Evolutionary conservation across 2,888 invertebrate genomes (phyloP).

Genomic region (Lasius fuliginosus): DNA sequence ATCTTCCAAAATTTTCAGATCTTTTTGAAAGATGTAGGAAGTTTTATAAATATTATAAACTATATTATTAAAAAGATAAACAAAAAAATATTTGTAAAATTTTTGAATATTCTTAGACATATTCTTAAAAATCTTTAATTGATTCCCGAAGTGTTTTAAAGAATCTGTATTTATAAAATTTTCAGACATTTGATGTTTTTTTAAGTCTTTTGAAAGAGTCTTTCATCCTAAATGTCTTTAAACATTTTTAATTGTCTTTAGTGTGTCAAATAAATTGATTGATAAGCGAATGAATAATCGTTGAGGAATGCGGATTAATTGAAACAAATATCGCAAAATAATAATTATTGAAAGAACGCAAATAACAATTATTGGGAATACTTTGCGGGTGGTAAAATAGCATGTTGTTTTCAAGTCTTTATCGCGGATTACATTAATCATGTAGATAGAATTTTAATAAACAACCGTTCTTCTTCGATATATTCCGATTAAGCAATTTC

Average conservation of each 20-base stretch:
- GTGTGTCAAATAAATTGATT: neutral
- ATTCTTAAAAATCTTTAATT: neutral
- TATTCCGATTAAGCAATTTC: neutral
- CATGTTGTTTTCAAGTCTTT: constrained; percentile 46
- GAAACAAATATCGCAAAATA: constrained; percentile 36
- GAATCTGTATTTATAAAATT: neutral
- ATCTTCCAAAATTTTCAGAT: neutral
- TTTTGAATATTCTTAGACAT: neutral
- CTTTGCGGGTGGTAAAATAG: constrained; percentile 64
- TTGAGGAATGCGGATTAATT: constrained; percentile 22
- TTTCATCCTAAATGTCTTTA: neutral
- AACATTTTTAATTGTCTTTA: neutral
- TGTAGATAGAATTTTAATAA: constrained; percentile 57
- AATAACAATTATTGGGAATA: constrained; percentile 61
- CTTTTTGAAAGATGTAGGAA: neutral
- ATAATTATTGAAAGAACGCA: constrained; percentile 55
- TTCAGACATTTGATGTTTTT: neutral
- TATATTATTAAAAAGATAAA: neutral
- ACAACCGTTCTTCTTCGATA: constrained; percentile 24
- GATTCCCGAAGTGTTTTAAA: neutral
- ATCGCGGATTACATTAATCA: constrained; percentile 55
- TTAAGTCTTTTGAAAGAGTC: neutral
- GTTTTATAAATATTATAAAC: neutral
- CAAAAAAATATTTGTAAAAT: neutral
- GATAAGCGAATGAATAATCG: constrained; percentile 5